Evolutionary conservation across 2,113 vertebrate species (phyloP).

Genomic region (Candoia aspera): DNA sequence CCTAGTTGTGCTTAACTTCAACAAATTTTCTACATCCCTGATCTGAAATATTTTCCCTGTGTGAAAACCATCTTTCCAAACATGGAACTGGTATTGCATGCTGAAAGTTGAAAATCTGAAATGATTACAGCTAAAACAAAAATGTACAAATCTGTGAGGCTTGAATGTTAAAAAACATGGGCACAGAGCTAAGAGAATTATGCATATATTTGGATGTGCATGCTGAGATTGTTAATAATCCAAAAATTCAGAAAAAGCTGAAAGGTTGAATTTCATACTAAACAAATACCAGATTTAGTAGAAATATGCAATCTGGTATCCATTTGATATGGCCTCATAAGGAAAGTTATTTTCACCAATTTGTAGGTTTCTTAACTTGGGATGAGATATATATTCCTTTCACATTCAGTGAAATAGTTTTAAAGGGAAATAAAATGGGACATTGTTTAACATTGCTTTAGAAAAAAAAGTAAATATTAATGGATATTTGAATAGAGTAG

Average conservation of each 20-base stretch:
- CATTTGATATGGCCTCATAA: conserved; percentile 10
- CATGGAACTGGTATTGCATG: neutral
- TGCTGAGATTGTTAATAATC: conserved; percentile 1
- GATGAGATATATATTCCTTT: conserved; percentile 18
- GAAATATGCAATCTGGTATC: neutral
- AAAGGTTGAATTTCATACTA: conserved; percentile 11
- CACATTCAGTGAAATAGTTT: conserved; percentile 16
- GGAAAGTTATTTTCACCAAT: conserved; percentile 27
- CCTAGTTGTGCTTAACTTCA: neutral
- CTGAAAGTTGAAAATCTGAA: neutral
- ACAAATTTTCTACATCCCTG: neutral
- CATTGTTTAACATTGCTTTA: conserved; percentile 24
- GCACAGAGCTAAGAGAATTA: neutral
- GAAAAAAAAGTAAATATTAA: neutral
- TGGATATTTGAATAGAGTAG: neutral
- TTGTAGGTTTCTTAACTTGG: neutral
- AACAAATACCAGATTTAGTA: conserved; percentile 22
- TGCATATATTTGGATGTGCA: neutral
- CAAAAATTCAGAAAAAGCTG: neutral
- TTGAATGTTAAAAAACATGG: neutral
- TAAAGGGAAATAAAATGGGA: conserved; percentile 10
- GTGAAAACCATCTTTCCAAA: neutral
- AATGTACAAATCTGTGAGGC: neutral
- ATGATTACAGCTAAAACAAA: neutral
- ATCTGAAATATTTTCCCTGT: neutral